These are phyloP conservation scores for Colinus virginianus DNA, from an alignment of 2,113 vertebrate genomes.

Conservation along the genomic window DNA sequence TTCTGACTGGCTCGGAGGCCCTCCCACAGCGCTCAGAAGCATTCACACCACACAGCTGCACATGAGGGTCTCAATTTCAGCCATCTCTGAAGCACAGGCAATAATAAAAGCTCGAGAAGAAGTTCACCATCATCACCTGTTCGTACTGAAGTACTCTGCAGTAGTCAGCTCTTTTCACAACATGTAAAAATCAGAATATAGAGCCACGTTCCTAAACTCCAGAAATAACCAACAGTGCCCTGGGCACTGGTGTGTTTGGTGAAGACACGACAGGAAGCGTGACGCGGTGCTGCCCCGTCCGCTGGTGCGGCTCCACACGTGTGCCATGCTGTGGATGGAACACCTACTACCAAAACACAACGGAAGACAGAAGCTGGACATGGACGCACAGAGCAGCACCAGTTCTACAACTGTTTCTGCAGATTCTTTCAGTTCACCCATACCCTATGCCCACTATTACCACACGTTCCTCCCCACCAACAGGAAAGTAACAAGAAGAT, in stretches of 20 bases:
- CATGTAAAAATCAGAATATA: neutral
- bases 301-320: fast-evolving
- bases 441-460: fast-evolving
- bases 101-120: neutral
- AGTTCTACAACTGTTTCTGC: neutral
- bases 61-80: neutral
- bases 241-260: fast-evolving
- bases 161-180: neutral
- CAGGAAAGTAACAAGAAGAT: neutral
- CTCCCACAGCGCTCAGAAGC: neutral
- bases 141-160: neutral
- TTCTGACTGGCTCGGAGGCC: neutral
- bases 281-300: neutral
- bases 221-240: neutral
- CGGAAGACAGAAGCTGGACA: fast-evolving
- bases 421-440: neutral
- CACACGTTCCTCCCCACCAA: fast-evolving
- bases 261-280: fast-evolving
- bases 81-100: neutral
- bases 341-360: fast-evolving
- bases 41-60: neutral
- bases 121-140: fast-evolving
- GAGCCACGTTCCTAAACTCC: neutral
- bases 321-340: fast-evolving
- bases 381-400: neutral